Evolutionary conservation across 1,140 invertebrate species (phyloP).

Genomic region (Drosophila mayri): DNA sequence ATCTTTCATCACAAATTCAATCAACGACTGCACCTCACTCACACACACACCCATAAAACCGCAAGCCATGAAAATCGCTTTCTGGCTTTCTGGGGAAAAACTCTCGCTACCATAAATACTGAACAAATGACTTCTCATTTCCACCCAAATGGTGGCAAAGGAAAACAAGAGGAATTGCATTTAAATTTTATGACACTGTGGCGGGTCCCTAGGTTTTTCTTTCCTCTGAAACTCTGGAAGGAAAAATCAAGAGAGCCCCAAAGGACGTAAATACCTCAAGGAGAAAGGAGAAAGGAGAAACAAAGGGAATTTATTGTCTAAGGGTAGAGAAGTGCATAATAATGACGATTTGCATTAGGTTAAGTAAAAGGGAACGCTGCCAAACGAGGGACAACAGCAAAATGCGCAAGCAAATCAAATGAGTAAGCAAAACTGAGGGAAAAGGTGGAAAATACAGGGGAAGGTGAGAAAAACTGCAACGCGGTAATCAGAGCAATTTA

Average conservation of each 20-base stretch:
- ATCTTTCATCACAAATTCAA: constrained; percentile 39
- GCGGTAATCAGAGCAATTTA: constrained; percentile 81
- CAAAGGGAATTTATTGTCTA: constrained; percentile 24
- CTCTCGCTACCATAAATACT: constrained; percentile 39
- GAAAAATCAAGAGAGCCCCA: constrained; percentile 14
- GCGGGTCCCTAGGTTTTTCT: constrained; percentile 10
- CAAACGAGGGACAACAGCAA: constrained; percentile 46
- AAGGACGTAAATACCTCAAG: constrained; percentile 68
- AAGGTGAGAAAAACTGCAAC: constrained; percentile 65
- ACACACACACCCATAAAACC: neutral
- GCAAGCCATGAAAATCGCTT: constrained; percentile 23
- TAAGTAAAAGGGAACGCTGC: constrained; percentile 57
- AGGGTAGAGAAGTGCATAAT: constrained; percentile 67
- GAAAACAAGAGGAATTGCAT: constrained; percentile 42
- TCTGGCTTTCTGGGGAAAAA: neutral
- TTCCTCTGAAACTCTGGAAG: constrained; percentile 61
- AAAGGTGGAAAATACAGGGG: constrained; percentile 9
- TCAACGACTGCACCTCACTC: neutral
- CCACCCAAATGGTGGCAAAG: constrained; percentile 54
- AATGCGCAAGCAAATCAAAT: constrained; percentile 78
- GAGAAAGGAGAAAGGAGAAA: constrained; percentile 51
- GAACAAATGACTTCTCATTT: constrained; percentile 70
- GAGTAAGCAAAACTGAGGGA: constrained; percentile 63
- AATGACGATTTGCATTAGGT: constrained; percentile 78
- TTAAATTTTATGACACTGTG: constrained; percentile 70